phyloP scores from a whole-genome alignment of 2,888 invertebrate genomes.

The Seira ritae region DNA sequence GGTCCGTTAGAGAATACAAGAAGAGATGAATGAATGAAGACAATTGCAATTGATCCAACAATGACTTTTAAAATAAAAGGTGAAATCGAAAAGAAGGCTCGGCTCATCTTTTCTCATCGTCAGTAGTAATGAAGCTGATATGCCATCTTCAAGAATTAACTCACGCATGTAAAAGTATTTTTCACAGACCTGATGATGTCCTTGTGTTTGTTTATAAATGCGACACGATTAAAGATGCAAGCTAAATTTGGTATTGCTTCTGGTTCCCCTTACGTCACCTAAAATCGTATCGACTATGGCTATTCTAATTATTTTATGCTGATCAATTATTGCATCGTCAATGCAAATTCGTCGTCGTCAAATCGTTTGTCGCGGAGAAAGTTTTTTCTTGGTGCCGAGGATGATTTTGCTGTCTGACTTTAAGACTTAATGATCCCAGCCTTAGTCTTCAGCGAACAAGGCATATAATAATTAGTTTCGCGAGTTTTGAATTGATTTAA shows the following conservation, averaged over 20 bases:
- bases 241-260: background rate
- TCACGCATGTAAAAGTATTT: background rate
- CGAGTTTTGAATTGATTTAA: background rate
- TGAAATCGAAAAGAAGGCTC: slow-evolving; percentile 28
- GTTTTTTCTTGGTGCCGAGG: no score
- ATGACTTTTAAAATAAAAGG: background rate
- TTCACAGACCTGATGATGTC: slow-evolving; percentile 21
- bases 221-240: background rate
- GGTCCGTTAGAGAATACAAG: slow-evolving; percentile 25
- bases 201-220: slow-evolving; percentile 35
- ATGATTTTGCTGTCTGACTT: background rate
- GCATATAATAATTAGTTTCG: background rate
- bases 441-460: background rate
- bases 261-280: background rate
- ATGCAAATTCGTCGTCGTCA: no score
- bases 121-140: slow-evolving; percentile 11
- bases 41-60: background rate
- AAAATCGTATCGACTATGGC: background rate
- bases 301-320: background rate
- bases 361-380: slow-evolving; percentile 26
- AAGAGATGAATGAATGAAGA: background rate
- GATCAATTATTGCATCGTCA: background rate
- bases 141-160: slow-evolving; percentile 1
- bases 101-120: background rate
- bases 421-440: background rate